Base-by-base conservation (phyloP, 2,113 vertebrate genomes). In the Chamaetylas fuelleborni region DNA sequence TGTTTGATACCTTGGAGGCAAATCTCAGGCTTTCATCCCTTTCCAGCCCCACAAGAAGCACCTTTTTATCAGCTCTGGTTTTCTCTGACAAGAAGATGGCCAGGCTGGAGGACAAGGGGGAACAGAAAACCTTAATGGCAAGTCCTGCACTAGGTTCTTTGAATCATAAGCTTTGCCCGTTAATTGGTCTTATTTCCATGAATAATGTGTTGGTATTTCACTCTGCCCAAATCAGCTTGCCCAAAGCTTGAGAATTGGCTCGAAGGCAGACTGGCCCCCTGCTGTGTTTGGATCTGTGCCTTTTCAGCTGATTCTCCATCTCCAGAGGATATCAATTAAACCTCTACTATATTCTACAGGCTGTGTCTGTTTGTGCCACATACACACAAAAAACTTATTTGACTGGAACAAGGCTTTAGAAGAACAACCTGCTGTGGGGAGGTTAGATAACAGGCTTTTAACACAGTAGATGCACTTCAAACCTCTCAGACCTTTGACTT, bases 301-400 rank as follows among this genome's bases (percentile, higher is more conserved):
- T 92, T 96, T 96, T 91, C 88, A 84, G 88, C 69, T 90, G 96
- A 95, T 92, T 93, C 93, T 95, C 86, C 71, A 91, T 91, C 93
- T 96, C 93, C 92, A 90, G 95, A 96, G 93, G 93, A 78, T 91
- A 96, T 97, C 95, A 96, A 97, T 97, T 97, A 96, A 97, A 93
- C 38, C 88, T 77, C 90, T 84, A 88, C 91, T 96, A 89, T 91
- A 86, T 95, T 93, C 84, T 60, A 61, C 81, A 90, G 78, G 65
- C 87, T 91, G 81, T 43, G 92, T 61, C 84, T 95, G 95, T 93
- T 96, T 97, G 91, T 95, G 85, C 81, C 94, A 90, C 81, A 81
- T 45, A 45, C 88, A 81, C 79, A 93, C 83, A 96, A 87, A 96
- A 96, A 94, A 93, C 90, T 86, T 95, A 96, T 86, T 97, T 96